Evolutionary conservation across 2,888 invertebrate genomes (phyloP), one percentile per base, ranked within the genome.

Genomic region (Amblyteles armatorius): DNA sequence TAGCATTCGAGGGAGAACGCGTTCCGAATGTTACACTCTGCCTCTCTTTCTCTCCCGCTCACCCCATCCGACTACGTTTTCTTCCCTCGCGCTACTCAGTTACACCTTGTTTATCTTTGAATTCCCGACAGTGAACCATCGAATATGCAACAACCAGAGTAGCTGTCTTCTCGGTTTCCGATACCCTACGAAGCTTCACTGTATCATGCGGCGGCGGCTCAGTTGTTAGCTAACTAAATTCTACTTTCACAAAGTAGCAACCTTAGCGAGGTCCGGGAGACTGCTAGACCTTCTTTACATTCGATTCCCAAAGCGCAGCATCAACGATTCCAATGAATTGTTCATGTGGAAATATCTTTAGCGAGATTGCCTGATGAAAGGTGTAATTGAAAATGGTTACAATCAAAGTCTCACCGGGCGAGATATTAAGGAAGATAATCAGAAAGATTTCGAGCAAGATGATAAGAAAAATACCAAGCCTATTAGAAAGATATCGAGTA

Each of bases 51-150:
- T 4, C 33, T 26, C 57, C n/a, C 79, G 60, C 50, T 63, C 63
- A 5, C 50, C 3, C 16, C 36, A 11, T 44, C 36, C 65, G 48
- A 73, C 73, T 78, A 73, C 79, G 48, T 73, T 73, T 48, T 50
- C 57, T 63, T 76, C 26, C 40, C 63, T 50, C 44, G 57, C 57
- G 63, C 69, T 60, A 82, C 77, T 82, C 68, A 76, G 74, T 82
- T 84, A 60, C 81, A 82, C 26, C 74, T 79, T 86, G 86, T 84
- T 84, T 84, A 79, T 82, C 82, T 79, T 82, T 50, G 50, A 80
- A 76, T 79, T 81, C 57, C 55, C 78, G 55, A 26, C 67, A 40
- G 73, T 60, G 67, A 55, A 78, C 65, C 73, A 78, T 84, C 69
- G 52, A 81, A 78, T 84, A 81, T 81, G 84, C 84, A 84, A 84